Conservation (phyloP, 2,113 vertebrate genomes). For the Siniperca knerii region DNA sequence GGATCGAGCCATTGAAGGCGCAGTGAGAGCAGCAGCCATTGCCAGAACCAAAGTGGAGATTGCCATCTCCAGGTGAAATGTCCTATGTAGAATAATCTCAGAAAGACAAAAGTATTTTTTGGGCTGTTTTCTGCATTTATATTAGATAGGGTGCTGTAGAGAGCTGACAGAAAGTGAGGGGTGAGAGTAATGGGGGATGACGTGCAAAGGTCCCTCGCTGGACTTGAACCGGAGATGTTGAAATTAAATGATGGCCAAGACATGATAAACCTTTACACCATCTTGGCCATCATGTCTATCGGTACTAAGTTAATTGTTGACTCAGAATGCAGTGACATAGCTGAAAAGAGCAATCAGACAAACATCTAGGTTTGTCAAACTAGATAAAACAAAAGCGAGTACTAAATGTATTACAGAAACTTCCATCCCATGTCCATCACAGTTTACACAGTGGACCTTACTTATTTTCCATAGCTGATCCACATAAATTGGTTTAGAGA, state of each 20-base stretch:
- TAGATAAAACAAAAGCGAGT: neutral
- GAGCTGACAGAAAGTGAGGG: neutral
- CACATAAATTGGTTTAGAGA: neutral
- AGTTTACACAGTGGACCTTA: neutral
- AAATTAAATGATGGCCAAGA: too few species aligned
- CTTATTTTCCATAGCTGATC: neutral
- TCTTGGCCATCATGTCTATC: neutral
- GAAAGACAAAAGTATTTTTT: neutral
- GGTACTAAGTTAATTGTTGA: neutral
- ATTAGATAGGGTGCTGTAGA: neutral
- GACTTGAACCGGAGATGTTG: neutral
- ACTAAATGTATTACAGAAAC: neutral
- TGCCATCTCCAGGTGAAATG: constrained; percentile 92
- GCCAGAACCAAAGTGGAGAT: constrained; percentile 98
- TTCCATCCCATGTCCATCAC: too few species aligned
- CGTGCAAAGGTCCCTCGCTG: neutral
- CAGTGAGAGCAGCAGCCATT: constrained; percentile 92
- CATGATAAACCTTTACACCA: neutral
- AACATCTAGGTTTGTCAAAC: neutral
- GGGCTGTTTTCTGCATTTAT: neutral
- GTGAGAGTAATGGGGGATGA: neutral
- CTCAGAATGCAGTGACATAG: neutral
- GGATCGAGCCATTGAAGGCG: constrained; percentile 93
- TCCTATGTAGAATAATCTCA: neutral
- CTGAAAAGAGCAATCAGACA: neutral